phyloP scores from a whole-genome alignment of 2,888 invertebrate species.

The Serripes groenlandicus region DNA sequence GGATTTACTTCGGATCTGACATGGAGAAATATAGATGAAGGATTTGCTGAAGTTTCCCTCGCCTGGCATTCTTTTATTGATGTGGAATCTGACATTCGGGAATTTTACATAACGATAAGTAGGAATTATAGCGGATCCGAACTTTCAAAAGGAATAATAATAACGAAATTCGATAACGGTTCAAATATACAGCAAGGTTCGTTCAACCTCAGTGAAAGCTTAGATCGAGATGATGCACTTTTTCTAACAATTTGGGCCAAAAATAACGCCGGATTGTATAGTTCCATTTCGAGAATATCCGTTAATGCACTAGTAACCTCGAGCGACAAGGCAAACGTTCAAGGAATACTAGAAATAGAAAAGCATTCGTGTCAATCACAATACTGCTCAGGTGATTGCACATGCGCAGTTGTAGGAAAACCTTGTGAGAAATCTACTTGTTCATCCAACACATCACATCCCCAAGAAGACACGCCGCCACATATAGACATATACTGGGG shows the following conservation, averaged over 20 bases:
- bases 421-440: constrained; percentile 39
- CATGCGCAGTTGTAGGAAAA: constrained; percentile 68
- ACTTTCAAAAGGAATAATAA: constrained; percentile 38
- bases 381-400: constrained; percentile 68
- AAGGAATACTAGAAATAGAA: constrained; percentile 57
- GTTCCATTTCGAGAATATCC: constrained; percentile 52
- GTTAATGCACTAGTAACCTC: constrained; percentile 16
- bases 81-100: constrained; percentile 57
- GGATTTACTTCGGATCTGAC: constrained; percentile 57
- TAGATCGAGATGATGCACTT: constrained; percentile 22
- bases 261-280: constrained; percentile 61
- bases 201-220: constrained; percentile 5
- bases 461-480: not conserved
- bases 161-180: not conserved
- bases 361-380: constrained; percentile 68
- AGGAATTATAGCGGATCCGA: constrained; percentile 54
- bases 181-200: constrained; percentile 1
- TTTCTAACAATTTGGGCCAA: constrained; percentile 62
- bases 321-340: not conserved
- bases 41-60: constrained; percentile 26
- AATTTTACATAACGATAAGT: constrained; percentile 55
- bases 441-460: not conserved
- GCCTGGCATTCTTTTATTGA: constrained; percentile 69
- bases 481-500: constrained; percentile 28
- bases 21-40: constrained; percentile 36